Percentiles rank a stretch among this genome's conserved stretches.
These are phyloP conservation scores for Therioaphis trifolii DNA, from an alignment of 2,888 invertebrate genomes.

Conservation along the genomic window DNA sequence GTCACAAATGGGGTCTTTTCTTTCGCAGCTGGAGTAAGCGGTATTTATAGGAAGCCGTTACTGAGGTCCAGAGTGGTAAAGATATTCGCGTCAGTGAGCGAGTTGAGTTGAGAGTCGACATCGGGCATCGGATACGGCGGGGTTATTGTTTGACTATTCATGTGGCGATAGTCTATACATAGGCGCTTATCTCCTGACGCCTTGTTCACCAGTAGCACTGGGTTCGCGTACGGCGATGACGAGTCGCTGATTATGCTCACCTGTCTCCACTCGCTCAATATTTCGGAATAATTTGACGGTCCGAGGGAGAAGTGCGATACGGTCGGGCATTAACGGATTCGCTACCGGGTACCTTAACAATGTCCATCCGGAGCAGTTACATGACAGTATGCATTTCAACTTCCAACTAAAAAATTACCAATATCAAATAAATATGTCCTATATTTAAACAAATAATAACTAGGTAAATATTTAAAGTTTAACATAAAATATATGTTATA, in stretches of 20 bases:
- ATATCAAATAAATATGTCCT: too few species aligned
- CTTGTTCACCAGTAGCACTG: background rate
- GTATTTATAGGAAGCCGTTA: constrained; percentile 29
- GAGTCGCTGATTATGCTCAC: constrained; percentile 20
- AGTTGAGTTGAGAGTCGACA: background rate
- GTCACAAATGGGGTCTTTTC: constrained; percentile 38
- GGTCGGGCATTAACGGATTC: background rate
- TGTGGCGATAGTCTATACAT: constrained; percentile 10
- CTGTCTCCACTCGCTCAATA: background rate
- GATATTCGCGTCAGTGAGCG: background rate
- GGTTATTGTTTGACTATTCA: background rate
- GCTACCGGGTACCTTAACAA: background rate
- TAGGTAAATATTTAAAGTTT: too few species aligned
- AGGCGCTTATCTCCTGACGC: background rate
- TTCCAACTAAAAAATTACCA: too few species aligned
- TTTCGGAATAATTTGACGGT: background rate
- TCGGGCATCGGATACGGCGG: constrained; percentile 26
- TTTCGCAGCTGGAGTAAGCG: constrained; percentile 14
- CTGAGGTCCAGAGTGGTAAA: constrained; percentile 20
- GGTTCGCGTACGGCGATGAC: background rate
- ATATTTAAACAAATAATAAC: too few species aligned
- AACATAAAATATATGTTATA: too few species aligned
- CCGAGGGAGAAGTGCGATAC: background rate
- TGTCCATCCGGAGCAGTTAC: too few species aligned
- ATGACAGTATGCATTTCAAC: too few species aligned